Conservation (phyloP, 2,113 vertebrate species). For the Triplophysa rosa region DNA sequence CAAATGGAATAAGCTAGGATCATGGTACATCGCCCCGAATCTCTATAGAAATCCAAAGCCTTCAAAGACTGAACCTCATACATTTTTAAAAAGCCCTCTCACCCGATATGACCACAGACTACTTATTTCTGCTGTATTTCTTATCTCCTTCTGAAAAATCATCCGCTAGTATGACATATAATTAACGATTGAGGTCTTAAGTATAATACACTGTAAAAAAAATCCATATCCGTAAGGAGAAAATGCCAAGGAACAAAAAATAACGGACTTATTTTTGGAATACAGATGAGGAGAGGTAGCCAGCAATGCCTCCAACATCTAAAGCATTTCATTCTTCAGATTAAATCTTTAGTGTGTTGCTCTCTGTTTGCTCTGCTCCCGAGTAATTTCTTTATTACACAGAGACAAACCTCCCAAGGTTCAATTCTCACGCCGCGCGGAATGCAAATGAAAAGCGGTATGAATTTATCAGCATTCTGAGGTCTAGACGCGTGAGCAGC, state of each 20-base stretch:
- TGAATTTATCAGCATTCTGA: neutral
- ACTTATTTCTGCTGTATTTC: constrained; percentile 13
- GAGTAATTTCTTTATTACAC: constrained; percentile 31
- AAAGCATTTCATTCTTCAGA: neutral
- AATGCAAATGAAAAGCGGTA: constrained; percentile 40
- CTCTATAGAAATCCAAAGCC: constrained; percentile 14
- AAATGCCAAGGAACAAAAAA: constrained; percentile 20
- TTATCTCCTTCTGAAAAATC: neutral
- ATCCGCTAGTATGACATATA: neutral
- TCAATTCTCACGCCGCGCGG: neutral
- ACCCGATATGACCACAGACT: constrained; percentile 2
- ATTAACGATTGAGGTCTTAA: constrained; percentile 12
- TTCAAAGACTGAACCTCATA: constrained; percentile 6
- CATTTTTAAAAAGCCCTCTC: constrained; percentile 10
- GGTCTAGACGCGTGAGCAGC: neutral
- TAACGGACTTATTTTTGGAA: constrained; percentile 28
- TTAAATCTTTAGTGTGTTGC: neutral
- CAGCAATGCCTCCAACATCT: constrained; percentile 4
- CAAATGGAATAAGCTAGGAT: constrained; percentile 30
- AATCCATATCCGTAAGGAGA: too few species aligned
- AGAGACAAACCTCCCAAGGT: constrained; percentile 36
- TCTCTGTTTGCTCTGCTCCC: constrained; percentile 12
- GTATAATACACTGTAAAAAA: neutral
- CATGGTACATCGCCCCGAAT: constrained; percentile 15
- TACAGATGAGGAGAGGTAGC: neutral